Conservation (phyloP, 2,113 vertebrate genomes). For the Rattus rattus region DNA sequence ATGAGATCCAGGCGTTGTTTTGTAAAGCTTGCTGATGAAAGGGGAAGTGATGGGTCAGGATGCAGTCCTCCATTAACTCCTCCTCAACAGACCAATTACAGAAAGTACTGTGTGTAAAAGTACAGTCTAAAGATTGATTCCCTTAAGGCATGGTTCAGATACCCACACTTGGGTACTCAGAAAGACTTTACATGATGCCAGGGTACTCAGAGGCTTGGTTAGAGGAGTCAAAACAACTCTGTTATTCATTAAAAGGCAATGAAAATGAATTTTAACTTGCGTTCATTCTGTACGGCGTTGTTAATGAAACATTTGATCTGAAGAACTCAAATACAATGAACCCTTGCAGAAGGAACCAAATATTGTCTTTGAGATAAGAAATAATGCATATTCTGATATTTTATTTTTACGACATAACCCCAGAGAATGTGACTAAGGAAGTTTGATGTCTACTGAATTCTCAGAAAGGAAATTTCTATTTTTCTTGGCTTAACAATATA, state of each 20-base stretch:
- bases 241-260: neutral
- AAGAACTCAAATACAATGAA: neutral
- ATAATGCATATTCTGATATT: neutral
- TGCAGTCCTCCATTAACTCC: neutral
- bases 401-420: neutral
- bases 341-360: neutral
- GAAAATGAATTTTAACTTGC: conserved; percentile 24
- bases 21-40: neutral
- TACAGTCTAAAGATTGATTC: neutral
- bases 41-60: neutral
- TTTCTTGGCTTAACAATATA: conserved; percentile 33
- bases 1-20: neutral
- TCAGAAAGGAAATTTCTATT: conserved; percentile 39
- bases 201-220: neutral
- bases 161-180: neutral
- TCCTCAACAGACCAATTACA: neutral
- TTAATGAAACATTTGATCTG: conserved; percentile 32
- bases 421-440: neutral
- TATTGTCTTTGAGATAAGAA: conserved; percentile 11
- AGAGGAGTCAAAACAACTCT: neutral
- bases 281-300: neutral
- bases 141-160: neutral
- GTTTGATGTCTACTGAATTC: conserved; percentile 21
- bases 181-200: neutral
- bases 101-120: neutral